A percentile compares a stretch with the other conserved stretches of the same genome.
These are phyloP conservation scores for Aspidiotus rigidus DNA, from an alignment of 2,888 invertebrate genomes.

Conservation along the genomic window DNA sequence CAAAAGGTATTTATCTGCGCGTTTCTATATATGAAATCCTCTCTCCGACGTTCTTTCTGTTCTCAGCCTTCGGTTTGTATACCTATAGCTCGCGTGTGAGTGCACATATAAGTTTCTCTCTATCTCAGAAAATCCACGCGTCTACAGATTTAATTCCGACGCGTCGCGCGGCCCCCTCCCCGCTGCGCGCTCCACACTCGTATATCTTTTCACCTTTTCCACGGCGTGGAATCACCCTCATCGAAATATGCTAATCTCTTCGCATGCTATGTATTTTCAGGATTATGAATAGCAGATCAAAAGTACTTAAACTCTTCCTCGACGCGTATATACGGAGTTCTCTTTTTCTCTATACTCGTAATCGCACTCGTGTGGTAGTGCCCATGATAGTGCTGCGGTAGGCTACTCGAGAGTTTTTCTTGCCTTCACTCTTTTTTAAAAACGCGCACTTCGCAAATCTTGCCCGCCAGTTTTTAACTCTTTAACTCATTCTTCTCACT, in stretches of 20 bases:
- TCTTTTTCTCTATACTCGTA: background rate
- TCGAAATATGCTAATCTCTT: conserved; percentile 34
- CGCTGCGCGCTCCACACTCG: conserved; percentile 1
- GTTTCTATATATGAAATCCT: conserved; percentile 30
- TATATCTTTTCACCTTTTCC: conserved; percentile 34
- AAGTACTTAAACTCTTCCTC: conserved; percentile 31
- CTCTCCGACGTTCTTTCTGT: conserved; percentile 29
- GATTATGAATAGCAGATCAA: conserved; percentile 34
- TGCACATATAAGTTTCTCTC: conserved; percentile 16
- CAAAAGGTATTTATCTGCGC: conserved; percentile 32
- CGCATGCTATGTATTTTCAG: conserved; percentile 34
- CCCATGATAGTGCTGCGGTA: background rate
- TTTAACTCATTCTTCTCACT: conserved; percentile 3
- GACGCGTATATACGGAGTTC: background rate
- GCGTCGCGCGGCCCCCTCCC: conserved; percentile 15
- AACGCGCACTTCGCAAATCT: conserved; percentile 31
- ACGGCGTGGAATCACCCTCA: conserved; percentile 24
- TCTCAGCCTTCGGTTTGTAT: background rate
- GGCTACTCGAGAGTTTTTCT: conserved; percentile 30
- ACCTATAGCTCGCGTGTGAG: too few relatives aligned
- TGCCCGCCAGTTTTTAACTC: conserved; percentile 24
- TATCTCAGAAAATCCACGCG: conserved; percentile 25
- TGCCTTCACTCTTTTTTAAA: conserved; percentile 14
- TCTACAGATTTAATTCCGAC: conserved; percentile 26
- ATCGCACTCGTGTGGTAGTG: too few relatives aligned